Evolutionary conservation across 1,140 invertebrate genomes (phyloP), one percentile per base, ranked within the genome.

Genomic region (Bombus haemorrhoidalis): DNA sequence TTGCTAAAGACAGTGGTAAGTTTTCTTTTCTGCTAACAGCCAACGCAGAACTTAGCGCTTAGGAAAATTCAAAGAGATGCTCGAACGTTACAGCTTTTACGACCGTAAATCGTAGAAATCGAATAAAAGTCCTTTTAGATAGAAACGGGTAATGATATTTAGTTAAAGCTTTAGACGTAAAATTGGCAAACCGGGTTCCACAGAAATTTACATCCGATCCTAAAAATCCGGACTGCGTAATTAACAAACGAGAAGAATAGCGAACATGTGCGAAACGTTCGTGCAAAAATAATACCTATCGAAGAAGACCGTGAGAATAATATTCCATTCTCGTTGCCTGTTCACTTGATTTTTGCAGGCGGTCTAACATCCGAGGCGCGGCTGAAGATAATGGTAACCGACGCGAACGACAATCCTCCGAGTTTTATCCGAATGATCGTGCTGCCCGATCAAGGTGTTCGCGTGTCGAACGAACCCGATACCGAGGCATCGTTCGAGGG

Each of bases 391-490:
- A 95, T 94, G 1, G 95, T 99, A 25, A 95, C 96, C 12, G 98
- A 99, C 94, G 96, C 97, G 84, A 99, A 99, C 92, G 98, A 99
- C 93, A 98, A 98, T 95, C 89, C 96, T 0, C 98, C 98, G 0
- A 95, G 96, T 73, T 97, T 97, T 86, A 96, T 95, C 83, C 96
- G 97, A 89, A 96, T 97, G 91, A 95, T 96, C 34, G 96, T 97
- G 66, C 96, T 96, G 6, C 95, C 96, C 15, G 96, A 96, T 80
- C 96, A 97, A 91, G 96, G 96, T 2, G 95, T 97, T 66, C 96
- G 96, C 64, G 96, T 97, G n/a, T 92, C 96, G 10, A 95, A 96
- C 43, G 95, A 94, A 22, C 92, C 93, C 53, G 88, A 93, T 72
- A 87, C 75, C 18, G 80, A 84, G 12, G 22, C 77, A 15, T 93